These are phyloP conservation scores for Halictus quadricinctus DNA, from an alignment of 2,888 invertebrate genomes.

Conservation along the genomic window DNA sequence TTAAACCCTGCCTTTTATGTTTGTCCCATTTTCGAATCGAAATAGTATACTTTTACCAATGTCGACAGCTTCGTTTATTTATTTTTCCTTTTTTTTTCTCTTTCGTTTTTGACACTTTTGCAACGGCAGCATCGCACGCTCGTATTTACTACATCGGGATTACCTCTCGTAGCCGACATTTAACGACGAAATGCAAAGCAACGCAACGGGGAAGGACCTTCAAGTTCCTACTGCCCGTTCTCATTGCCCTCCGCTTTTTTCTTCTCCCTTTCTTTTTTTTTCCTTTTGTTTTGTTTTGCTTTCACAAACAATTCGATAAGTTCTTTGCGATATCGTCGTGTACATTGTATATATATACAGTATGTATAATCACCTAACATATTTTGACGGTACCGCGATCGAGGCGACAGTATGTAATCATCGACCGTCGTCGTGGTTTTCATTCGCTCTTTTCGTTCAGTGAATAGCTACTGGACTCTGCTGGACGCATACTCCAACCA, in stretches of 20 bases:
- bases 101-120: background rate
- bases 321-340: slow-evolving; percentile 48
- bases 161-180: slow-evolving; percentile 16
- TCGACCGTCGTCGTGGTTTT: slow-evolving; percentile 50
- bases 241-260: slow-evolving; percentile 34
- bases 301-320: slow-evolving; percentile 53
- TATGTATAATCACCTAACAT: slow-evolving; percentile 60
- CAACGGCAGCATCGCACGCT: background rate
- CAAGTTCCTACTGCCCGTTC: slow-evolving; percentile 56
- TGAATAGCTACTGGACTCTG: slow-evolving; percentile 97
- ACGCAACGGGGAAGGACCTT: slow-evolving; percentile 58
- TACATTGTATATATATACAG: slow-evolving; percentile 50
- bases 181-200: slow-evolving; percentile 58
- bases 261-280: background rate
- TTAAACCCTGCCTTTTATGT: slow-evolving; percentile 22
- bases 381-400: slow-evolving; percentile 57
- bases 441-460: slow-evolving; percentile 79
- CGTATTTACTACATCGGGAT: slow-evolving; percentile 14
- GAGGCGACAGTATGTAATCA: slow-evolving; percentile 56
- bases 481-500: slow-evolving; percentile 95
- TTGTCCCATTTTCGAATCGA: slow-evolving; percentile 17
- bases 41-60: slow-evolving; percentile 29
- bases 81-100: background rate
- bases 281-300: slow-evolving; percentile 37
- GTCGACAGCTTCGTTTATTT: background rate